Evolutionary conservation across 1,140 invertebrate species (phyloP).

Genomic region (Drosophila ohnishii): DNA sequence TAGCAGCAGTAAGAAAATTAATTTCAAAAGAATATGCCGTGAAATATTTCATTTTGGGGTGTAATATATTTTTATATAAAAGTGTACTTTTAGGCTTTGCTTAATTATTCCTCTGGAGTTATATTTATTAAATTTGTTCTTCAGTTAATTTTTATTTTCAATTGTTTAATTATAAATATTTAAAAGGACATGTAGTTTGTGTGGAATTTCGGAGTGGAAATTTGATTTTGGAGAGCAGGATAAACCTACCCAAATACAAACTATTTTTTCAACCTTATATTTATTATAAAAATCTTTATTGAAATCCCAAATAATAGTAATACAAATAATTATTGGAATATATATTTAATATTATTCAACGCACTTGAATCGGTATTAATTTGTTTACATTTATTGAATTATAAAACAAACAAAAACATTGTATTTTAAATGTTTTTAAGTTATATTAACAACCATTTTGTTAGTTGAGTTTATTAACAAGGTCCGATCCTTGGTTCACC

Average conservation of each 20-base stretch:
- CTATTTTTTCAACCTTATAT: not conserved
- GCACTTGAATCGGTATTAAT: not conserved
- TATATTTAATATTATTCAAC: not conserved
- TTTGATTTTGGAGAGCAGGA: not conserved
- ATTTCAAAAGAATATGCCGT: not conserved
- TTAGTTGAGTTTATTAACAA: constrained; percentile 1
- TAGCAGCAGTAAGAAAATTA: not conserved
- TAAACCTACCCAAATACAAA: not conserved
- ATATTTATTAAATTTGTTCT: not conserved
- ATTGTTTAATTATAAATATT: not conserved
- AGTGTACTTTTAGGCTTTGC: constrained; percentile 12
- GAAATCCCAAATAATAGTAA: not conserved
- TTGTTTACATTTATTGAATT: not conserved
- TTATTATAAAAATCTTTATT: not conserved
- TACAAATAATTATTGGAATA: not conserved
- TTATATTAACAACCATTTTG: not conserved
- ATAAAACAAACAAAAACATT: not conserved
- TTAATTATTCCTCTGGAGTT: not conserved
- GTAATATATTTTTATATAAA: not conserved
- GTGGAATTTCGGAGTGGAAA: not conserved
- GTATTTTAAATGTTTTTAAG: too few species aligned
- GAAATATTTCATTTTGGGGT: not conserved
- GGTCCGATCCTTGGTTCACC: constrained; percentile 21
- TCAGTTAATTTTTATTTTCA: not conserved
- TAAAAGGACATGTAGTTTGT: not conserved